Base-by-base conservation (phyloP, 2,888 invertebrate genomes). In the Hofmannophila pseudospretella region DNA sequence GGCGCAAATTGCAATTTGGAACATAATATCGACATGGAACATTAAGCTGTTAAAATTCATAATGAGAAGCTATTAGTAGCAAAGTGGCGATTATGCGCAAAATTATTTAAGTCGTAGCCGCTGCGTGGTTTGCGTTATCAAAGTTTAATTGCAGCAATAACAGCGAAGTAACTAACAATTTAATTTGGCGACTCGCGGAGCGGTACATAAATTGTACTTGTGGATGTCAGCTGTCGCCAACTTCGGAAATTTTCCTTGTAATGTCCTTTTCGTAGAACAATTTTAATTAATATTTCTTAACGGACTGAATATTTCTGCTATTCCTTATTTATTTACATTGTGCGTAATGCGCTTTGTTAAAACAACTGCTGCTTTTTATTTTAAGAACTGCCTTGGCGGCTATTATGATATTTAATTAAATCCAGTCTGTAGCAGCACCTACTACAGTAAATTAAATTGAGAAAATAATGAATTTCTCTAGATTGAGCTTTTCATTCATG, bases 151-250 rank as follows among this genome's bases (percentile, higher is more conserved):
- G 72, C 80, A 59, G 81, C 64, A 76, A 78, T 84, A 80, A 76
- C 76, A 70, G 68, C 74, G 68, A 69, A 77, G 67, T 66, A 72
- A 77, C 65, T 76, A 78, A 75, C 78, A 74, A 68, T 80, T 82
- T 77, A 80, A 78, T 82, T 82, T 75, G 69, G 69, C 63, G 67
- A 66, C 68, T 71, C 63, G 61, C 53, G 52, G 64, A 60, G 61
- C 57, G 69, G 70, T 67, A 69, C 76, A 79, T 85, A 82, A 86
- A 84, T 84, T 67, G 68, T 77, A 77, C 80, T 82, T 74, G 70
- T 68, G 66, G 78, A 80, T 81, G 85, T 84, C 85, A 84, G 77
- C 77, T 80, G 84, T 81, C 82, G 75, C 56, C 69, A 82, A 84
- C 73, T 84, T 79, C 49, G 66, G 58, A 60, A 79, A 74, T 76